Evolutionary conservation across 2,113 vertebrate genomes (phyloP).

Genomic region (Sisor rabdophorus): DNA sequence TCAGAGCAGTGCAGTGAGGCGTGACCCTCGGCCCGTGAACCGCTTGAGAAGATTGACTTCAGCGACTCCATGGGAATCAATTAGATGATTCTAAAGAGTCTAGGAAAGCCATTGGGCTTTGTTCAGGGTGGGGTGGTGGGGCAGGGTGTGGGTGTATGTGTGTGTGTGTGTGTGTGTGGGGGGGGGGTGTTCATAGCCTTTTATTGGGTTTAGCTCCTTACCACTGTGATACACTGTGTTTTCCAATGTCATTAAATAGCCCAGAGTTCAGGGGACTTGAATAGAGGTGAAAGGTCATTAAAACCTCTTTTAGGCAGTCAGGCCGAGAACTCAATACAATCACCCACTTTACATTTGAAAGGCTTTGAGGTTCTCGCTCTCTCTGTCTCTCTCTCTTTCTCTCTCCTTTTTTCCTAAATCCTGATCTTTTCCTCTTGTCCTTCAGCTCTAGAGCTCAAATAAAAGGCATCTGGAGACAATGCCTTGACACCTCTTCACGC

Average conservation of each 20-base stretch:
- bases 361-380: slow-evolving; percentile 73
- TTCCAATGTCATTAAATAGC: slow-evolving; percentile 83
- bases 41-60: slow-evolving; percentile 72
- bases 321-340: slow-evolving; percentile 78
- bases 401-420: too few relatives aligned
- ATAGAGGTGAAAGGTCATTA: slow-evolving; percentile 85
- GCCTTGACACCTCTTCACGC: too few relatives aligned
- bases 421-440: neutral
- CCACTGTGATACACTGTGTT: slow-evolving; percentile 79
- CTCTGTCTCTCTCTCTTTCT: slow-evolving; percentile 15
- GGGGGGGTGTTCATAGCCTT: slow-evolving; percentile 80
- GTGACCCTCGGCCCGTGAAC: slow-evolving; percentile 71
- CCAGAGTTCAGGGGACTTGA: slow-evolving; percentile 76
- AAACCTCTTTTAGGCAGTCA: slow-evolving; percentile 91
- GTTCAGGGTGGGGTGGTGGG: slow-evolving; percentile 75
- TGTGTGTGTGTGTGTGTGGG: slow-evolving; percentile 36
- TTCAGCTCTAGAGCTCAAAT: too few relatives aligned
- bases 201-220: slow-evolving; percentile 90
- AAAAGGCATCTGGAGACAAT: too few relatives aligned
- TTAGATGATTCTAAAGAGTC: slow-evolving; percentile 78
- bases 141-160: slow-evolving; percentile 53
- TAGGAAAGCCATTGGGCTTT: slow-evolving; percentile 70
- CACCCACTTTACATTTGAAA: slow-evolving; percentile 90
- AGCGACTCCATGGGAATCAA: slow-evolving; percentile 77
- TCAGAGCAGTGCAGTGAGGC: slow-evolving; percentile 50